These are phyloP conservation scores for Trichopoda pennipes DNA, from an alignment of 2,888 invertebrate species.

Conservation along the genomic window DNA sequence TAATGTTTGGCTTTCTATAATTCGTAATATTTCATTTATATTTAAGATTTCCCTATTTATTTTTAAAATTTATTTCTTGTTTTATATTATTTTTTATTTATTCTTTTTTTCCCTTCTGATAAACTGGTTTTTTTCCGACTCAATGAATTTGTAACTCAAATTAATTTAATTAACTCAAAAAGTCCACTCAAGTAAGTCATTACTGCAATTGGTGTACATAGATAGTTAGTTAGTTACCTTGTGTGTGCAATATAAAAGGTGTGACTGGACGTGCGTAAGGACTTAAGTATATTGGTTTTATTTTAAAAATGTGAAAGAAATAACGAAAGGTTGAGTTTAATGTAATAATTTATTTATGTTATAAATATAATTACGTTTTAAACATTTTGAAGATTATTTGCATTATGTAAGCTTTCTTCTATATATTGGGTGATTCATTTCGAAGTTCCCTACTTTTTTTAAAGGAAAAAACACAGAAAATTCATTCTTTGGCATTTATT, in stretches of 20 bases:
- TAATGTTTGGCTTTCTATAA: too few species aligned
- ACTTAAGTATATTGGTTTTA: not conserved
- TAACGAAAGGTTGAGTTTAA: not conserved
- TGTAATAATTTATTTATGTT: not conserved
- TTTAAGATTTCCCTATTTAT: not conserved
- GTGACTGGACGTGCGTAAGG: not conserved
- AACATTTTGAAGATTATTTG: not conserved
- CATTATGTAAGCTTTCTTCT: too few species aligned
- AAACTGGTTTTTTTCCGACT: slow-evolving; percentile 31
- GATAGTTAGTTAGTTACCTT: too few species aligned
- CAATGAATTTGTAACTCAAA: slow-evolving; percentile 55
- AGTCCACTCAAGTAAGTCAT: slow-evolving; percentile 1
- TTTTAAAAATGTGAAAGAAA: slow-evolving; percentile 8
- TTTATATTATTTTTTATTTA: not conserved
- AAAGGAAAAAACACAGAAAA: too few species aligned
- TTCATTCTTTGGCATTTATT: too few species aligned
- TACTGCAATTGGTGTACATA: too few species aligned
- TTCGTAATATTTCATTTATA: too few species aligned
- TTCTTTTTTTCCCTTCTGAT: not conserved
- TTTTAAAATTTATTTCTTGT: not conserved
- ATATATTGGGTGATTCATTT: too few species aligned
- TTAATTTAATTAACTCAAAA: slow-evolving; percentile 53
- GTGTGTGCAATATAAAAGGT: not conserved
- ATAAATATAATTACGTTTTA: not conserved
- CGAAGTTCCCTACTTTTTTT: too few species aligned